Conservation (phyloP, 2,888 invertebrate genomes). For the Octonoba sinensis region DNA sequence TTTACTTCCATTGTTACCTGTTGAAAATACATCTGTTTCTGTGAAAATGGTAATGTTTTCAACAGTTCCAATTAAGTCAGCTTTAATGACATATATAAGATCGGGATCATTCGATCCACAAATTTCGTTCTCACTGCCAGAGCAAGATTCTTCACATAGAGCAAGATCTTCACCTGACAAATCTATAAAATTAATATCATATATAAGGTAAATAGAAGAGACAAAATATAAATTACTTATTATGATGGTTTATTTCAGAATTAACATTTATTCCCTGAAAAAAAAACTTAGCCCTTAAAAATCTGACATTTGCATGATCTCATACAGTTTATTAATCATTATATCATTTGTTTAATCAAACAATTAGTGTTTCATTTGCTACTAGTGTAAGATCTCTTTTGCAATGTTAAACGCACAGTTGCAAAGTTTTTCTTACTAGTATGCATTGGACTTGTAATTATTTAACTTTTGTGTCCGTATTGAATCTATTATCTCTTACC, state of each 20-base stretch:
- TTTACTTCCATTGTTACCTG: slow-evolving; percentile 16
- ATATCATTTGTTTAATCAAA: too few species aligned
- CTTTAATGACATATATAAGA: slow-evolving; percentile 29
- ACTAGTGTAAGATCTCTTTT: too few species aligned
- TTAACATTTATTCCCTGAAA: too few species aligned
- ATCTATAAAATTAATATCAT: slow-evolving; percentile 12
- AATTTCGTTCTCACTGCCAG: slow-evolving; percentile 36
- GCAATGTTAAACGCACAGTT: too few species aligned
- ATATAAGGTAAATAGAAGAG: not conserved
- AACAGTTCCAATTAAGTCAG: slow-evolving; percentile 30
- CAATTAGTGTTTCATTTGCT: too few species aligned
- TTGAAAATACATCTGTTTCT: slow-evolving; percentile 5
- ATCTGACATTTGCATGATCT: too few species aligned
- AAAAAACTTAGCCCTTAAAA: too few species aligned
- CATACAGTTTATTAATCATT: too few species aligned
- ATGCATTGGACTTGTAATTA: too few species aligned
- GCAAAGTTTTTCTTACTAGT: too few species aligned
- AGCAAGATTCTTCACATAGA: slow-evolving; percentile 25
- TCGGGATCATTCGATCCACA: slow-evolving; percentile 47
- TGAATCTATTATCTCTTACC: too few species aligned
- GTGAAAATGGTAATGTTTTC: slow-evolving; percentile 18
- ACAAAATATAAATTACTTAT: not conserved
- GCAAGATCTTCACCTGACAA: slow-evolving; percentile 9
- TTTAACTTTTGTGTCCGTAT: too few species aligned
- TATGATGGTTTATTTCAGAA: not conserved